Evolutionary conservation across 2,888 invertebrate genomes (phyloP).

Genomic region (Metacarcinus magister): DNA sequence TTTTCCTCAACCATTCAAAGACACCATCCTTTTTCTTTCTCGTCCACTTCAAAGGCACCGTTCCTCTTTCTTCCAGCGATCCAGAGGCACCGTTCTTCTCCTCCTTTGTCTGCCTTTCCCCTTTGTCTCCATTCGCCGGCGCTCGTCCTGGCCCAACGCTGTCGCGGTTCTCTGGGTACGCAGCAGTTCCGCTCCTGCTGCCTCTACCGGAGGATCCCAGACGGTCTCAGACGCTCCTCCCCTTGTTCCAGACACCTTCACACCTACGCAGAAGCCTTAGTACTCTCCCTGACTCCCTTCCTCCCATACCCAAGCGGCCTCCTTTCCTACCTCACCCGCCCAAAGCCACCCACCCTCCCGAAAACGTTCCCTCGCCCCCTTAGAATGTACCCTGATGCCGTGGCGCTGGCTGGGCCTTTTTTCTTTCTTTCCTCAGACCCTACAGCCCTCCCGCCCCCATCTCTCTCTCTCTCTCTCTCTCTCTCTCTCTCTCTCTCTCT

Average conservation of each 20-base stretch:
- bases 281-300: background rate
- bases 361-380: constrained; percentile 34
- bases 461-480: constrained; percentile 46
- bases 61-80: background rate
- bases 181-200: background rate
- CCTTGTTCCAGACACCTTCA: background rate
- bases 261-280: constrained; percentile 32
- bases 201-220: constrained; percentile 36
- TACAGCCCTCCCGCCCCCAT: background rate
- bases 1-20: background rate
- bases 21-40: background rate
- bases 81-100: background rate
- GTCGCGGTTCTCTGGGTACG: constrained; percentile 17
- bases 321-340: background rate
- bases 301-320: background rate
- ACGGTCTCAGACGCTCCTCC: constrained; percentile 44
- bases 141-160: constrained; percentile 16
- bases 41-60: background rate
- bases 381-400: constrained; percentile 31
- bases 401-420: background rate
- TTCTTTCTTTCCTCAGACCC: background rate
- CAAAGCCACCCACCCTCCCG: constrained; percentile 31
- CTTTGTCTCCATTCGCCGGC: constrained; percentile 11
- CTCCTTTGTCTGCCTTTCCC: constrained; percentile 42
- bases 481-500: constrained; percentile 39